Evolutionary conservation across 2,113 vertebrate species (phyloP), one percentile per base, ranked within the genome.

Genomic region (Pandion haliaetus): DNA sequence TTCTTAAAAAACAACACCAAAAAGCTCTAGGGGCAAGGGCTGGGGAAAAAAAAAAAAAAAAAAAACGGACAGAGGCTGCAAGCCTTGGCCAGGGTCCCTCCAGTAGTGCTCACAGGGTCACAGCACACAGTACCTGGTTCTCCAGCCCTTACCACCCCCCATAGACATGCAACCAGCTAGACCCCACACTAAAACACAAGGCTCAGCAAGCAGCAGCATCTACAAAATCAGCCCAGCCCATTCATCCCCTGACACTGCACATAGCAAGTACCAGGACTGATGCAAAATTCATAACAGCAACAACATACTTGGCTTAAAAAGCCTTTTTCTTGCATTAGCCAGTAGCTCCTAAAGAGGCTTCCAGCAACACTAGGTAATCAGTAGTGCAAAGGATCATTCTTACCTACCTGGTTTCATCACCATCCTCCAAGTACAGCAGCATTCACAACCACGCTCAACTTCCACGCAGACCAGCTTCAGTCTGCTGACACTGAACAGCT

Each of bases 391-490:
- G 5, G 3, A 9, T 0, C 16, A 5, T 34, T 67, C 57, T 45
- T 21, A 5, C 44, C 78, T 61, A 55, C 47, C 10, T 17, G 0
- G 2, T 14, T 65, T 32, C 14, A 57, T 3, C 18, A 38, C 4
- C 6, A 10, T 38, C 24, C 28, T 79, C 42, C 13, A 50, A 31
- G 2, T 0, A 0, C 20, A 79, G 40, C n/a, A 88, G 12, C 44
- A 45, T 34, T 18, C 0, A 1, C 0, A 0, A 3, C 19, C 4
- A 0, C 7, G 12, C 21, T 69, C 66, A 88, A 18, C 45, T 8
- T 62, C 71, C 31, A 17, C 8, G 31, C 5, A 12, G 29, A 16
- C 9, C 26, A 63, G 4, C 26, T 82, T 47, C 49, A 77, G 24
- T 18, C 25, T n/a, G 12, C 10, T 1, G 0, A 24, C 17, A n/a